These are phyloP conservation scores for Alethe castanea DNA, from an alignment of 2,113 vertebrate species.

Conservation along the genomic window DNA sequence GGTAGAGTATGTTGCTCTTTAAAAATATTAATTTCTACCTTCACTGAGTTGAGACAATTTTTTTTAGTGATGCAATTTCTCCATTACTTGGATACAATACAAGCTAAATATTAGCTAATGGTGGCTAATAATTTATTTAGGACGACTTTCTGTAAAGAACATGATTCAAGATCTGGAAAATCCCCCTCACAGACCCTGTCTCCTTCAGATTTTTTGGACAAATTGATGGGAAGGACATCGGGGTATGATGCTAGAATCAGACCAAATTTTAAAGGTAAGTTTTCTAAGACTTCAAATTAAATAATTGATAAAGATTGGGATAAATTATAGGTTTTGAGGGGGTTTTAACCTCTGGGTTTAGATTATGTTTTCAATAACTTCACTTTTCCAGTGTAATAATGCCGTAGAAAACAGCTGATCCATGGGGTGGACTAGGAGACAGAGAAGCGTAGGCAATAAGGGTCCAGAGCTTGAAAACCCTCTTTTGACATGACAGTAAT, in stretches of 20 bases:
- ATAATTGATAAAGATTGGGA: background rate
- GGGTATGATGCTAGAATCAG: slow-evolving; percentile 97
- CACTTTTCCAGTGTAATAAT: background rate
- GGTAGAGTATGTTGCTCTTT: background rate
- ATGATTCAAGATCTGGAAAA: slow-evolving; percentile 89
- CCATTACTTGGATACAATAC: background rate
- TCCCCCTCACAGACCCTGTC: slow-evolving; percentile 88
- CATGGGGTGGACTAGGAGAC: background rate
- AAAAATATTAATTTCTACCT: background rate
- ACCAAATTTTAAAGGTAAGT: slow-evolving; percentile 98
- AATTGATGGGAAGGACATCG: slow-evolving; percentile 97
- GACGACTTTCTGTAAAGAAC: slow-evolving; percentile 89
- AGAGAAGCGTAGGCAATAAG: background rate
- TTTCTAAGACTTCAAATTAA: slow-evolving; percentile 5
- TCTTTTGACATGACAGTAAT: background rate
- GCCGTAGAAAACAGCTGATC: background rate
- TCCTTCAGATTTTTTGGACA: slow-evolving; percentile 98
- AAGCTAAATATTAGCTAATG: slow-evolving; percentile 57
- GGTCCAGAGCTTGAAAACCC: background rate
- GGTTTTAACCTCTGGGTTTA: background rate
- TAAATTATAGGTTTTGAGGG: background rate
- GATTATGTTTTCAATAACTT: background rate
- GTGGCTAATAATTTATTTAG: slow-evolving; percentile 79
- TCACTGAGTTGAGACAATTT: background rate
- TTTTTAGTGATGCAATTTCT: background rate